Evolutionary conservation across 2,888 invertebrate genomes (phyloP), one percentile per base, ranked within the genome.

Genomic region (Sisyra nigra): DNA sequence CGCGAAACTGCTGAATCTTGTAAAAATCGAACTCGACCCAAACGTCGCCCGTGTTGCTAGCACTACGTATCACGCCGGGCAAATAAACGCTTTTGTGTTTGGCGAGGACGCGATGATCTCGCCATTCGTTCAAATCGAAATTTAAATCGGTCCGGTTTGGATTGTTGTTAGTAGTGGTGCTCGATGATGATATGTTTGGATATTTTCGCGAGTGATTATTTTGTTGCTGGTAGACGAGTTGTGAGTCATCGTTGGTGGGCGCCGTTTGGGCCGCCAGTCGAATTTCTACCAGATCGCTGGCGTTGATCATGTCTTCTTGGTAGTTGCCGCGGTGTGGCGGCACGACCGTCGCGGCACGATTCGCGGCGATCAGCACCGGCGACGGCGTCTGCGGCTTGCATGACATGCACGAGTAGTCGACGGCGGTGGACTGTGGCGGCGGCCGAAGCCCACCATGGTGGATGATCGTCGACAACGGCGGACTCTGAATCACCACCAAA

Each of bases 51-150:
- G 70, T 66, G 51, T 74, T 72, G 45, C 70, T 71, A 30, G 81
- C 81, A 55, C 77, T 74, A 34, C 82, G 76, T 52, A 94, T 92
- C 45, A 87, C 82, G 42, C 92, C 94, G 7, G 93, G 88, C 52
- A 85, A 76, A 64, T 87, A 89, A 53, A 80, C 71, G 47, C 78
- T 77, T 49, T 82, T 78, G 56, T 80, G 77, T 59, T 85, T 86
- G 34, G 93, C 94, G 53, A 96, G 68, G 46, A 94, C 88, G 53
- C 93, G 71, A 60, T 92, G 91, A 57, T 88, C 86, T 52, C 80
- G 78, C 94, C 94, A 96, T 65, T 94, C 93, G 55, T 80, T 81
- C 52, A 94, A 71, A 67, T 94, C 89, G 50, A 94, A 74, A 53
- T 62, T 65, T 46, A 58, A 53, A 42, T 52, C 36, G 57, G 57